Percentiles rank a stretch among this genome's conserved stretches.
These are phyloP conservation scores for Actenoides hombroni DNA, from an alignment of 2,113 vertebrate species.

Conservation along the genomic window DNA sequence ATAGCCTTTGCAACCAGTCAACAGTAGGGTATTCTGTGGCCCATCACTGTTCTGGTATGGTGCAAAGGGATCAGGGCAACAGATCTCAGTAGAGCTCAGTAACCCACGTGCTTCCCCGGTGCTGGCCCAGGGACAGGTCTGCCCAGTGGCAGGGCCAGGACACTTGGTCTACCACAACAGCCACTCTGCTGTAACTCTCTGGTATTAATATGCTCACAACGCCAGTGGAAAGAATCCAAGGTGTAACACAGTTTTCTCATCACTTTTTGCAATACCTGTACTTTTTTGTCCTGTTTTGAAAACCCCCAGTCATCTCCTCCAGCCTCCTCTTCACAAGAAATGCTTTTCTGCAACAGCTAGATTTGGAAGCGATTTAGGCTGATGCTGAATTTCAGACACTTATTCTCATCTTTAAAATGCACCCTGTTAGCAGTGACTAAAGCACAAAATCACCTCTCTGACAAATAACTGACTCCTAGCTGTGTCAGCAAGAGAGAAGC, in stretches of 20 bases:
- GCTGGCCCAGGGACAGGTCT: not conserved
- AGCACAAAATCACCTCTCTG: not conserved
- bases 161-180: not conserved
- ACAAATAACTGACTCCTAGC: not conserved
- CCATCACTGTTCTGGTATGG: accelerated
- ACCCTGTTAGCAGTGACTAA: not conserved
- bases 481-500: not conserved
- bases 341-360: not conserved
- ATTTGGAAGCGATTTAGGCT: not conserved
- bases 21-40: not conserved
- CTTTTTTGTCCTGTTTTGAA: not conserved
- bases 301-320: not conserved
- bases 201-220: no score
- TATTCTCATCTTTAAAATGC: not conserved
- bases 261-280: not conserved
- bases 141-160: not conserved
- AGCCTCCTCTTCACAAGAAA: not conserved
- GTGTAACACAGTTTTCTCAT: not conserved
- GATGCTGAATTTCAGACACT: not conserved
- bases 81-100: accelerated
- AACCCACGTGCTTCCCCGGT: accelerated
- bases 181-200: accelerated
- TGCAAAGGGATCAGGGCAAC: not conserved
- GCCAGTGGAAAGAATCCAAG: not conserved
- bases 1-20: accelerated